Base-by-base conservation (phyloP, 2,113 vertebrate species). In the Bos indicus region DNA sequence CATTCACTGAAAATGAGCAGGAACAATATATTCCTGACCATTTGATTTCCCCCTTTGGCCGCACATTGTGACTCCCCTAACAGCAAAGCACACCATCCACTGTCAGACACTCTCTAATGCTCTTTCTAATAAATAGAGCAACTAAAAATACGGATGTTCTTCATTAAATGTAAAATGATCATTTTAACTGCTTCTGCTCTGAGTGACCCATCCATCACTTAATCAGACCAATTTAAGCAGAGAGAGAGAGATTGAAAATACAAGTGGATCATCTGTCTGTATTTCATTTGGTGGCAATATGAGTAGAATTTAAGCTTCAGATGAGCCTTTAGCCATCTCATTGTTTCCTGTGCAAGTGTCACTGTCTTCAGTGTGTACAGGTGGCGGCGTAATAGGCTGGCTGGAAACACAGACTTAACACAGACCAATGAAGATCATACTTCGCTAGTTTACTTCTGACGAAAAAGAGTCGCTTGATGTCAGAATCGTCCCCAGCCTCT, bases 101-200 rank as follows among this genome's bases (percentile, higher is more conserved):
- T 90, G 11, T 64, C 40, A 19, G 71, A 48, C 28, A 51, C 92
- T 95, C 71, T 92, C 54, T 84, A 91, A 71, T 30, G 59, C 40
- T 81, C 87, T 92, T 92, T 30, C 56, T 93, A 86, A 96, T 93
- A 90, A 91, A 93, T 51, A 92, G 59, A 88, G 83, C 54, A 57
- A 74, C 83, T 97, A 67, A 90, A 91, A 94, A 95, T 71, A 92
- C 59, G 78, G 36, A 33, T 96, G 81, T 62, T 91, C 95, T 84
- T 97, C 97, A 98, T 98, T 98, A 95, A 89, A 48, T 96, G 81
- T 96, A 96, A 98, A 98, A 87, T 15, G 23, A 28, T 95, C 90
- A 60, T 96, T 97, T 94, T 96, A 96, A 56, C 74, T 90, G 0
- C 87, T 97, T 97, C 91, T 62, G 0, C 74, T 97, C 62, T 82